phyloP scores from a whole-genome alignment of 2,888 invertebrate genomes.

The Hermaeophaga mercurialis region DNA sequence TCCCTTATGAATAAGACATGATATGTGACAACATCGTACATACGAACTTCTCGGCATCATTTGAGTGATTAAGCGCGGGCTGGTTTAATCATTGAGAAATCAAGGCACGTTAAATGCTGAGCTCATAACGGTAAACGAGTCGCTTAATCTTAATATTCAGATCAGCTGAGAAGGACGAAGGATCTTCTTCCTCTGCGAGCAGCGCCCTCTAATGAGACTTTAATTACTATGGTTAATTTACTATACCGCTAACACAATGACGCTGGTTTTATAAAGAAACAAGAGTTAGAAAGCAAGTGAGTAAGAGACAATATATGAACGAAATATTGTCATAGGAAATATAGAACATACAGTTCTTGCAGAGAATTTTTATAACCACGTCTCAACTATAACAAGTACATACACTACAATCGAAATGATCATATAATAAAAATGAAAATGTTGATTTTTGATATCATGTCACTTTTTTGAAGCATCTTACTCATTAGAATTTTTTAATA shows the following conservation, averaged over 20 bases:
- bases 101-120: constrained; percentile 46
- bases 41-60: background rate
- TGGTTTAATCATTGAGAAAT: constrained; percentile 42
- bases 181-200: constrained; percentile 39
- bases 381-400: no score
- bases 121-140: constrained; percentile 47
- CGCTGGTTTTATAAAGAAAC: constrained; percentile 2
- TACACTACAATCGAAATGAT: no score
- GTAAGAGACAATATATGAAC: no score
- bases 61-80: constrained; percentile 31
- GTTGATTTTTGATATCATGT: no score
- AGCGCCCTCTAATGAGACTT: constrained; percentile 51
- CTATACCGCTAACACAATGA: constrained; percentile 27
- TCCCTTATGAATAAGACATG: no score
- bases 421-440: no score
- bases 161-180: constrained; percentile 37
- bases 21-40: background rate
- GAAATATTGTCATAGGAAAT: no score
- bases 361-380: no score
- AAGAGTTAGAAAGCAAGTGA: no score
- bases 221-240: constrained; percentile 50
- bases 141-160: constrained; percentile 54
- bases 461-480: no score
- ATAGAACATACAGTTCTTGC: no score
- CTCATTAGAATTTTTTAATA: no score